Conservation (phyloP, 1,140 invertebrate species). For the Camponotus floridanus region DNA sequence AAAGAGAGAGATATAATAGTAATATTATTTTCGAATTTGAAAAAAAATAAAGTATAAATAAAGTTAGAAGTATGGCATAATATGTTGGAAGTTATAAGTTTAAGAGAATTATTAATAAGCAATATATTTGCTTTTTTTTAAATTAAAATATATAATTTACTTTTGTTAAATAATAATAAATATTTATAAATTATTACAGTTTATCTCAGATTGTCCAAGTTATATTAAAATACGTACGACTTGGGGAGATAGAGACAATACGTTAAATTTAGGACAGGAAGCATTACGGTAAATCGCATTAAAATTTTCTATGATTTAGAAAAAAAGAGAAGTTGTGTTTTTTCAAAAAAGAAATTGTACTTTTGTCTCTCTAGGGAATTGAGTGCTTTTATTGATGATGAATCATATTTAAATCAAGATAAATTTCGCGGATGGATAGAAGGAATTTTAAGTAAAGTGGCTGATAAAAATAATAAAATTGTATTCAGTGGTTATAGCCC, state of each 20-base stretch:
- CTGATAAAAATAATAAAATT: constrained; percentile 48
- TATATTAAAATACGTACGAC: constrained; percentile 19
- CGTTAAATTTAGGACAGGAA: not conserved
- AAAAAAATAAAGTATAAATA: not conserved
- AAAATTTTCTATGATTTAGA: not conserved
- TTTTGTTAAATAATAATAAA: not conserved
- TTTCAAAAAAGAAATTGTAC: not conserved
- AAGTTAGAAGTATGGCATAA: no score
- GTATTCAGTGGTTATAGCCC: not conserved
- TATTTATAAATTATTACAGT: constrained; percentile 68
- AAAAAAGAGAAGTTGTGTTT: not conserved
- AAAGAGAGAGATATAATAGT: constrained; percentile 80
- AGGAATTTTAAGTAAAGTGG: constrained; percentile 79
- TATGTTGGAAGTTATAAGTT: no score
- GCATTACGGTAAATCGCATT: constrained; percentile 5
- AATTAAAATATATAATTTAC: no score
- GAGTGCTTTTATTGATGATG: constrained; percentile 77
- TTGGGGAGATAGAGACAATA: not conserved
- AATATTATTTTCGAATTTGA: constrained; percentile 25
- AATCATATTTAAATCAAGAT: constrained; percentile 83
- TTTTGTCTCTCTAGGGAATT: constrained; percentile 76
- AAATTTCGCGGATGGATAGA: constrained; percentile 84
- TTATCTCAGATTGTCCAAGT: not conserved
- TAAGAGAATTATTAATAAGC: not conserved
- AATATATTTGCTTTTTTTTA: constrained; percentile 2